Conservation (phyloP, 2,888 invertebrate species). For the Blastobasis lacticolella region DNA sequence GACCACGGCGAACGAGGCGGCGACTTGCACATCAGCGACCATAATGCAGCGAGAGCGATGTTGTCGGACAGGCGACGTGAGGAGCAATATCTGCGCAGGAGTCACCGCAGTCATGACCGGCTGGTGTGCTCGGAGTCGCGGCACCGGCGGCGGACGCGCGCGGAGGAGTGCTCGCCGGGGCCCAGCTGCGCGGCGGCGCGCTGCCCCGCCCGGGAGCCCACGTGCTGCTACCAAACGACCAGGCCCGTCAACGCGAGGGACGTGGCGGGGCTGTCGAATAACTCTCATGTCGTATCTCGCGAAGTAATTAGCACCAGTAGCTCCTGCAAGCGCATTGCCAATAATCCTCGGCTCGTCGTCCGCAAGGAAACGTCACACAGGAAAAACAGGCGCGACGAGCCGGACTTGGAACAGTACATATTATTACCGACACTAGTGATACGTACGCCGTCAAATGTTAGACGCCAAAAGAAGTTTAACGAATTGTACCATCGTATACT, state of each 20-base stretch:
- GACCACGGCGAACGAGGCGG: slow-evolving; percentile 26
- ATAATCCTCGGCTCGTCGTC: slow-evolving; percentile 43
- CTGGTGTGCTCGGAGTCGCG: slow-evolving; percentile 27
- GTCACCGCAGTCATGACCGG: slow-evolving; percentile 41
- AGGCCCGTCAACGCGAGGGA: slow-evolving; percentile 24
- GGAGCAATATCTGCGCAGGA: slow-evolving; percentile 26
- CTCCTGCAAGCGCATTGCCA: slow-evolving; percentile 27
- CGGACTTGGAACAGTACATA: slow-evolving; percentile 58
- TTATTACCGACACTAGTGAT: slow-evolving; percentile 58
- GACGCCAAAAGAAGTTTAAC: slow-evolving; percentile 60
- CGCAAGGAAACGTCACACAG: slow-evolving; percentile 46
- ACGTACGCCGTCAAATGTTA: slow-evolving; percentile 59
- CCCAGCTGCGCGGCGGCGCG: slow-evolving; percentile 41
- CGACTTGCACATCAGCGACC: slow-evolving; percentile 35
- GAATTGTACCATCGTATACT: slow-evolving; percentile 61
- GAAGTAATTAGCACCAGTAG: slow-evolving; percentile 34
- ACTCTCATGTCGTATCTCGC: slow-evolving; percentile 1
- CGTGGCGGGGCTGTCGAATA: neutral
- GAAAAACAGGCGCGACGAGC: slow-evolving; percentile 40
- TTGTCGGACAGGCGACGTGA: slow-evolving; percentile 30
- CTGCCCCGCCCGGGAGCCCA: slow-evolving; percentile 35
- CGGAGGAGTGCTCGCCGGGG: slow-evolving; percentile 47
- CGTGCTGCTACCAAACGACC: slow-evolving; percentile 49
- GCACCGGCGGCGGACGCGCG: slow-evolving; percentile 23
- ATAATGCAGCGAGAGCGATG: slow-evolving; percentile 35